Evolutionary conservation across 2,888 invertebrate genomes (phyloP), one percentile per base, ranked within the genome.

Genomic region (Agrotis ipsilon): DNA sequence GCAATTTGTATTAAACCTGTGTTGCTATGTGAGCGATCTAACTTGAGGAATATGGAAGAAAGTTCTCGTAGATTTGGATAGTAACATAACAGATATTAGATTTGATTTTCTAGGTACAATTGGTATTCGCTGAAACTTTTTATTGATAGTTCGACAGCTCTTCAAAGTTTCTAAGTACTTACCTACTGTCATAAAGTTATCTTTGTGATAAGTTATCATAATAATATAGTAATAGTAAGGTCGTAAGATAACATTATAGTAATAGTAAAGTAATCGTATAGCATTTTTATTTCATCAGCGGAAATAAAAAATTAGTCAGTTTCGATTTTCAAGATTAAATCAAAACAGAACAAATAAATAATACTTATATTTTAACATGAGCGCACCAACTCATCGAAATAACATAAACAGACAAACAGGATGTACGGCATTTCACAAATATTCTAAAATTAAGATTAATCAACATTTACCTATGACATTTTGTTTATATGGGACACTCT

Each of bases 401-500:
- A 70, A 43, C 13, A 49, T 46, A 24, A 63, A 48, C 48, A 27
- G n/a, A 49, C 48, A 59, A 72, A 72, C 79, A 78, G 79, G 61
- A 72, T 58, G 51, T n/a, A 18, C 32, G 18, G 39, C 32, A 70
- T 70, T 77, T 55, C 39, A 13, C 32, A 77, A 69, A 55, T 55
- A 19, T 67, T 60, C 78, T 57, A 51, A 74, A 78, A 62, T 63
- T 55, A 52, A 68, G 52, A 66, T 70, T 32, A 61, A 71, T 68
- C 58, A 60, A 59, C 58, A 63, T 52, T 59, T 67, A 79, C 72
- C 74, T 68, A 63, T 61, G 65, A 73, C 73, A 84, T 64, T 80
- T 61, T 78, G 79, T 82, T 84, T 78, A 82, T 78, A 65, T 57
- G 43, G 32, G 59, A 78, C 49, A 19, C 27, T 68, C 65, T 78